Evolutionary conservation across 2,113 vertebrate species (phyloP).

Genomic region (Bos indicus): DNA sequence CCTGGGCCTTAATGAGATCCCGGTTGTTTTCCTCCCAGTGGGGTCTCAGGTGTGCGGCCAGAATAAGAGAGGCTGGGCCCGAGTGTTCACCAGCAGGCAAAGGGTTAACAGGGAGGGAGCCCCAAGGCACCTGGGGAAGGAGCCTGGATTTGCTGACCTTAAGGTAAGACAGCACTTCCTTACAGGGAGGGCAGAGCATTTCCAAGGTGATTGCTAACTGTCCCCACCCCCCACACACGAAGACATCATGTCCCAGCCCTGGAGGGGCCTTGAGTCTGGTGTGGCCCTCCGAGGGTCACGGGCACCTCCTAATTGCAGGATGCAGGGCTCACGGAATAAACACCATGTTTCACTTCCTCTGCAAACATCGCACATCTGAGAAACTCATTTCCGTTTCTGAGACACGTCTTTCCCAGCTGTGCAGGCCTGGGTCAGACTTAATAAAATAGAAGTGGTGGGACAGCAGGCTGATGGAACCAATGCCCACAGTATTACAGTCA

Average conservation of each 20-base stretch:
- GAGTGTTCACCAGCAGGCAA: not conserved
- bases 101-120: not conserved
- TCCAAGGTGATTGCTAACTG: not conserved
- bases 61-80: conserved; percentile 6
- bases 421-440: conserved; percentile 48
- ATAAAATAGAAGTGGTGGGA: conserved; percentile 41
- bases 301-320: conserved; percentile 56
- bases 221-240: not conserved
- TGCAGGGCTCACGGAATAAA: conserved; percentile 56
- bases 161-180: not conserved
- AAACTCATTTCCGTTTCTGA: conserved; percentile 72
- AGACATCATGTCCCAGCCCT: not conserved
- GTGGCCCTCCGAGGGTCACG: conserved; percentile 37
- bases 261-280: not conserved
- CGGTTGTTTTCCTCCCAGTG: not conserved
- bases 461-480: not conserved
- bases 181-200: not conserved
- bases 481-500: not conserved
- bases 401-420: not conserved
- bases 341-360: conserved; percentile 71
- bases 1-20: not conserved
- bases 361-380: conserved; percentile 60
- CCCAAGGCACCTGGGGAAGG: not conserved
- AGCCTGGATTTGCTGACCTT: not conserved
- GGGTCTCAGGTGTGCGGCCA: conserved; percentile 44